Evolutionary conservation across 2,888 invertebrate species (phyloP).

Genomic region (Sepioteuthis lessoniana): DNA sequence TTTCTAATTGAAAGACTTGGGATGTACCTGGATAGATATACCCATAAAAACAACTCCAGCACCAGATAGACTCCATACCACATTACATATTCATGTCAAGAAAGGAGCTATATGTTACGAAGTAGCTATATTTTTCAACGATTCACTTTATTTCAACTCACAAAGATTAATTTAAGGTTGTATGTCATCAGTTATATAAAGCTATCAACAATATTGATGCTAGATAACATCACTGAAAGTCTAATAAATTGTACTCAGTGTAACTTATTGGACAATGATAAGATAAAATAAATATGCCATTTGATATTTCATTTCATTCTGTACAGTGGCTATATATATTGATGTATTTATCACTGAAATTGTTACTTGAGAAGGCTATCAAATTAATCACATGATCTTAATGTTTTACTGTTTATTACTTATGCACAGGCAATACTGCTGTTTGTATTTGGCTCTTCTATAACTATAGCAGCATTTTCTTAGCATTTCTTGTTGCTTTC

Average conservation of each 20-base stretch:
- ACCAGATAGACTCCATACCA: too few relatives aligned
- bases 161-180: too few relatives aligned
- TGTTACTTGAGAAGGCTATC: neutral
- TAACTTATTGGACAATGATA: neutral
- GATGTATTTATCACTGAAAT: neutral
- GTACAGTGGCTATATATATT: neutral
- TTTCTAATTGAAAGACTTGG: too few relatives aligned
- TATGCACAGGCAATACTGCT: neutral
- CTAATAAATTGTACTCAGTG: too few relatives aligned
- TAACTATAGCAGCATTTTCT: neutral
- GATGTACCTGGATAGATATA: too few relatives aligned
- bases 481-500: neutral
- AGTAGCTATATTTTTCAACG: too few relatives aligned
- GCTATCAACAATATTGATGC: neutral
- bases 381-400: neutral
- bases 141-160: too few relatives aligned
- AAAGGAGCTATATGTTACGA: too few relatives aligned
- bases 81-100: too few relatives aligned
- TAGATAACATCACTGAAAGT: neutral
- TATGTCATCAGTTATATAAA: too few relatives aligned
- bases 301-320: neutral
- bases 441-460: neutral
- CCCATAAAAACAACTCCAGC: too few relatives aligned
- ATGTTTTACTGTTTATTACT: neutral
- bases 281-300: conserved; percentile 33